Evolutionary conservation across 2,797 vertebrate genomes (phyloP).

Genomic region (Danio aesculapii): DNA sequence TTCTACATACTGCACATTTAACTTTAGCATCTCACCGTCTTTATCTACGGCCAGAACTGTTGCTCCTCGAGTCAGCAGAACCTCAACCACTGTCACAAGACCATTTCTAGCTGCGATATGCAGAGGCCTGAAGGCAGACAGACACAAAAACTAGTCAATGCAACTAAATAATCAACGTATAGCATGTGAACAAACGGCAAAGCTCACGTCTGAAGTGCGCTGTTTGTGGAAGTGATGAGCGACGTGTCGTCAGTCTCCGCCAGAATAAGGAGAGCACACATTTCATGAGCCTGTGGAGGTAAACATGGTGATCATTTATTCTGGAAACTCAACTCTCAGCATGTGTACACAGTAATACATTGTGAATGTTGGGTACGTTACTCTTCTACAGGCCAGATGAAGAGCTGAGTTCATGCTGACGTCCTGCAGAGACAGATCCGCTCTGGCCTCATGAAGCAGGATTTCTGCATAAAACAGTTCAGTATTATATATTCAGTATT

Average conservation of each 20-base stretch:
- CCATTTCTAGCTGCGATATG: constrained; percentile 96
- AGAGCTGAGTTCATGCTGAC: constrained; percentile 97
- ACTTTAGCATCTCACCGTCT: constrained; percentile 88
- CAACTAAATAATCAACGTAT: neutral
- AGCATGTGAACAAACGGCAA: neutral
- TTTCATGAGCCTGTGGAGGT: constrained; percentile 90
- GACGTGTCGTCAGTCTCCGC: constrained; percentile 91
- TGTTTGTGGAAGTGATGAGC: constrained; percentile 96
- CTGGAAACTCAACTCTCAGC: neutral
- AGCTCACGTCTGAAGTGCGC: constrained; percentile 94
- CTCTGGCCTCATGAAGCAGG: constrained; percentile 92
- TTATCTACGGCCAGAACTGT: constrained; percentile 96
- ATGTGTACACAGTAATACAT: neutral
- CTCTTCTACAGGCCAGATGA: constrained; percentile 98
- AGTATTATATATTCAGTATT: no score
- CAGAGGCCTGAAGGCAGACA: constrained; percentile 85
- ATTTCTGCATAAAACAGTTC: constrained; percentile 73
- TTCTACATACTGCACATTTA: no score
- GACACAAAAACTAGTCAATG: neutral
- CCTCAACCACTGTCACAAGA: constrained; percentile 94
- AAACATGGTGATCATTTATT: neutral
- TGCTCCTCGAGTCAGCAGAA: constrained; percentile 93
- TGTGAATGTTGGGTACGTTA: constrained; percentile 59
- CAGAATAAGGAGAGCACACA: constrained; percentile 96
- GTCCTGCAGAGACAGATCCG: constrained; percentile 94